Evolutionary conservation across 1,140 invertebrate genomes (phyloP).

Genomic region (Adelges cooleyi): DNA sequence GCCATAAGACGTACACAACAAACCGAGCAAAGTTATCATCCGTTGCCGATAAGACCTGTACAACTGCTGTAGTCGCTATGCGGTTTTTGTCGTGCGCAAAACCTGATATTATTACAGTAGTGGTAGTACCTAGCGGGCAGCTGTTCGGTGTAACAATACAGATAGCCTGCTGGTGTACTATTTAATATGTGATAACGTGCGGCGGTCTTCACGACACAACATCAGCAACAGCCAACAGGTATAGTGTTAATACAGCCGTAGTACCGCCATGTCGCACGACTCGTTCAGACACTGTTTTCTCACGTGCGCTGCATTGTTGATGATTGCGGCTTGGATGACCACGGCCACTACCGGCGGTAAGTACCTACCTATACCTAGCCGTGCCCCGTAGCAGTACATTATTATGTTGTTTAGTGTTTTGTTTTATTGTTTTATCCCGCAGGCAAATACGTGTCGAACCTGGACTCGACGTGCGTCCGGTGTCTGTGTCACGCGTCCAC

Average conservation of each 20-base stretch:
- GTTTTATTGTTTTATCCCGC: not conserved
- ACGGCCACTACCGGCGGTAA: not conserved
- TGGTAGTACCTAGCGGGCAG: no score
- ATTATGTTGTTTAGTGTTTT: not conserved
- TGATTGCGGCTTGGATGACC: not conserved
- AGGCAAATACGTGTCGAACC: slow-evolving; percentile 32
- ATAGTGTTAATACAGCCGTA: not conserved
- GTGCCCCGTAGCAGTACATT: not conserved
- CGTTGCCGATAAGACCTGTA: no score
- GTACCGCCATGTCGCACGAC: not conserved
- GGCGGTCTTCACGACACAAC: no score
- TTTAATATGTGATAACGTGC: no score
- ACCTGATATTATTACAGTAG: no score
- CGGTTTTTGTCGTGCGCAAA: no score
- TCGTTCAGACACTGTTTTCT: not conserved
- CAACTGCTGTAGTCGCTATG: no score
- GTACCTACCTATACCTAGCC: not conserved
- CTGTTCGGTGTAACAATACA: no score
- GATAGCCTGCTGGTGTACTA: no score
- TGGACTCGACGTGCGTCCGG: slow-evolving; percentile 42
- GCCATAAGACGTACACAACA: no score
- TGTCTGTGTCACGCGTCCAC: slow-evolving; percentile 48
- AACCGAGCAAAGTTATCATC: no score
- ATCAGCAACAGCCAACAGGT: not conserved
- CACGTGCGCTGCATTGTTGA: not conserved